A percentile compares a stretch with the other conserved stretches of the same genome.
These are phyloP conservation scores for Megalops cyprinoides DNA, from an alignment of 2,797 vertebrate genomes.

Conservation along the genomic window DNA sequence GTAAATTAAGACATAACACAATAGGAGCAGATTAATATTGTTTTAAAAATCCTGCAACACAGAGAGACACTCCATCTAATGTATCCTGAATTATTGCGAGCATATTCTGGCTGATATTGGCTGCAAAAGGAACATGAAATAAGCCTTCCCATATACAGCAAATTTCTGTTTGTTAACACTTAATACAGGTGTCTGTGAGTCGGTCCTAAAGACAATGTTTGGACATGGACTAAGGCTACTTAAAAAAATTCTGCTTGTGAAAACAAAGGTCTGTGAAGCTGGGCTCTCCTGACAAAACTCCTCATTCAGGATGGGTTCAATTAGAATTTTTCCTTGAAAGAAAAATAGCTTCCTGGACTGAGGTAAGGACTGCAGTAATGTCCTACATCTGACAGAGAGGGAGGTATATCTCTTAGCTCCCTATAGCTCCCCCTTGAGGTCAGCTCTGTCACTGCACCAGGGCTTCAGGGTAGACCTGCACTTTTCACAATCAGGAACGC, in stretches of 20 bases:
- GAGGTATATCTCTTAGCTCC: slow-evolving; percentile 67
- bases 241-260: slow-evolving; percentile 39
- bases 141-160: slow-evolving; percentile 62
- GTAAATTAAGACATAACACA: slow-evolving; percentile 61
- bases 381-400: slow-evolving; percentile 56
- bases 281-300: slow-evolving; percentile 52
- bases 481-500: slow-evolving; percentile 70
- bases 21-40: slow-evolving; percentile 67
- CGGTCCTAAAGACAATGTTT: slow-evolving; percentile 40
- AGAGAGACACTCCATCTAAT: slow-evolving; percentile 80
- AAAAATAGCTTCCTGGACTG: slow-evolving; percentile 61
- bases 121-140: slow-evolving; percentile 76
- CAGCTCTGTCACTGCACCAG: slow-evolving; percentile 44
- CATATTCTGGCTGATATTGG: slow-evolving; percentile 76
- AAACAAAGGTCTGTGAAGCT: slow-evolving; percentile 56
- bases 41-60: slow-evolving; percentile 76
- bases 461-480: slow-evolving; percentile 70
- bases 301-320: slow-evolving; percentile 55
- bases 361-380: slow-evolving; percentile 58
- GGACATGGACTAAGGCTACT: slow-evolving; percentile 35
- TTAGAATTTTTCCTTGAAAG: slow-evolving; percentile 53
- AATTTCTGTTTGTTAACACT: slow-evolving; percentile 63
- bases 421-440: slow-evolving; percentile 43
- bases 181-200: slow-evolving; percentile 55
- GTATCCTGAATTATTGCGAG: slow-evolving; percentile 79